Evolutionary conservation across 2,888 invertebrate genomes (phyloP), one percentile per base, ranked within the genome.

Genomic region (Dione vanillae): DNA sequence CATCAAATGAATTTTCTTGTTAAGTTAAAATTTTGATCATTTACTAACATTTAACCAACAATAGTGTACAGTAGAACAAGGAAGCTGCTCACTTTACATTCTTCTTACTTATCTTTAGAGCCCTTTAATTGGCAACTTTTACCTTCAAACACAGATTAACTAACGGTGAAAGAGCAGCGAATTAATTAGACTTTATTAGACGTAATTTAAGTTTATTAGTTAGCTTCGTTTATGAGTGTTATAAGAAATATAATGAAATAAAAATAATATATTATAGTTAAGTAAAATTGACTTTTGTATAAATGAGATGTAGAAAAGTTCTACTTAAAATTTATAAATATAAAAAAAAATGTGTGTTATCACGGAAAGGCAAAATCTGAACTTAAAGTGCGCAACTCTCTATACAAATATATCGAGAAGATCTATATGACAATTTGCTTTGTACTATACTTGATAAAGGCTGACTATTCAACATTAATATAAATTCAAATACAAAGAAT

Each of bases 81-180:
- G 74, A 74, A 74, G 72, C 74, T 62, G 70, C 65, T 16, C 66
- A 67, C 49, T 67, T 61, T 54, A 71, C 73, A 70, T 73, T 70
- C 73, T 68, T 67, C 67, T 69, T 58, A 65, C 58, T 72, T 74
- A 72, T 72, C 72, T 72, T 74, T 69, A 69, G 43, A 64, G 27
- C 67, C 72, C 67, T 74, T 72, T 74, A 74, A 74, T 74, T 74
- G 74, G 72, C 74, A 72, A 74, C 74, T 74, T 72, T 72, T 74
- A 72, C 70, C 72, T 65, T 70, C 73, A 67, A 74, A 70, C 69
- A 61, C 67, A 67, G 70, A 72, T 74, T 73, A 73, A 67, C 67
- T 74, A 74, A 74, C 72, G 70, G 74, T 65, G 61, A 70, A 72
- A 43, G 65, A 67, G 70, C 52, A 65, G 69, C 61, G 74, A 74